Evolutionary conservation across 2,888 invertebrate genomes (phyloP).

Genomic region (Philopedon plagiatum): DNA sequence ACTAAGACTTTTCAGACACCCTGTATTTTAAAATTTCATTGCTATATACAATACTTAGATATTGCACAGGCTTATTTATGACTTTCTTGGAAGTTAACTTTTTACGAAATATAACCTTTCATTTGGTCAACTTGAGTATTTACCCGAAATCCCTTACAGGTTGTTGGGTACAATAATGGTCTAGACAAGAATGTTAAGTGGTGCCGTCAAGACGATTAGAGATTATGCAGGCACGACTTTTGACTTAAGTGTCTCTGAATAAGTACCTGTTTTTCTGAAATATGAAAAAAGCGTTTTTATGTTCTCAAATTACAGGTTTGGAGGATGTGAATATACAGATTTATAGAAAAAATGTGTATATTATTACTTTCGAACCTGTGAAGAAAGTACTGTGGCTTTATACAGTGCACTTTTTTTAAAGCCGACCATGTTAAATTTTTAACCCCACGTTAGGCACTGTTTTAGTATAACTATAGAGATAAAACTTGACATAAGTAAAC

Average conservation of each 20-base stretch:
- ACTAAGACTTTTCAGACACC: no score
- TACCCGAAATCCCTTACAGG: conserved; percentile 5
- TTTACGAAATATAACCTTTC: not conserved
- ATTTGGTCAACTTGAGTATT: conserved; percentile 13
- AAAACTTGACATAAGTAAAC: no score
- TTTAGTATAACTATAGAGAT: no score
- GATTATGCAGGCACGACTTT: conserved; percentile 30
- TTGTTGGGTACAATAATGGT: conserved; percentile 15
- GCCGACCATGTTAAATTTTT: no score
- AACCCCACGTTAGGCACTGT: no score
- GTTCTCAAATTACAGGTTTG: conserved; percentile 20
- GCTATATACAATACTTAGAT: not conserved
- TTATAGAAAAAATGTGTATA: not conserved
- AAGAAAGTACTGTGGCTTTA: no score
- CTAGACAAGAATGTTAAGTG: conserved; percentile 42
- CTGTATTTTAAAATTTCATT: not conserved
- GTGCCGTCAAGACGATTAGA: conserved; percentile 31
- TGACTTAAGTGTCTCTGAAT: not conserved
- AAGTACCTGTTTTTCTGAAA: conserved; percentile 18
- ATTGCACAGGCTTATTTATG: no score
- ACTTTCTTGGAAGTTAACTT: not conserved
- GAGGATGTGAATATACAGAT: not conserved
- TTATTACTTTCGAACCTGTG: no score
- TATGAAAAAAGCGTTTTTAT: conserved; percentile 19
- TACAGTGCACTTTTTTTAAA: no score